Evolutionary conservation across 2,113 vertebrate genomes (phyloP), one percentile per base, ranked within the genome.

Genomic region (Xiphophorus maculatus): DNA sequence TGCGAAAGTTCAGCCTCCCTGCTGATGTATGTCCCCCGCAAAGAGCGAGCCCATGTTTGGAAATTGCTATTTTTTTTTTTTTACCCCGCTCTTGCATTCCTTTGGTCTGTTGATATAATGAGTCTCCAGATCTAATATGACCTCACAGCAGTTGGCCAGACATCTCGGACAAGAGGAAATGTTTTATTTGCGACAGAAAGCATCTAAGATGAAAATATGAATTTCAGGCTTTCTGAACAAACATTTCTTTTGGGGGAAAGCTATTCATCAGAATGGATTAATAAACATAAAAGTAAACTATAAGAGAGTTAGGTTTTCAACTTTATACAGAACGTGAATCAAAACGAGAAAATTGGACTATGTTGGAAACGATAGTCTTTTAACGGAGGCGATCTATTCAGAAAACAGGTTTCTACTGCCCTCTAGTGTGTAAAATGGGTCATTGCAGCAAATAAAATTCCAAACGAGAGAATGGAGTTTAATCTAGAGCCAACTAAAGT

Each of bases 1-100:
- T 96, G 96, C 95, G 96, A 97, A 96, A 96, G 91, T 79, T 91
- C 88, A 93, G 94, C 91, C 91, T 94, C 93, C 93, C 94, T 94
- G 88, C 77, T 71, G 83, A 83, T 83, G 69, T 8, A 76, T 83
- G 76, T 72, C 82, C 77, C 83, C 84, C 42, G 48, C 79, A 66
- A 65, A 76, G 81, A 70, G 33, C 32, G 63, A 82, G 90, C 88
- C 87, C 71, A 91, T 91, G 61, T 89, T 93, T 84, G 94, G 94
- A 95, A 95, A 95, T 83, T 37, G 67, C 75, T 28, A 28, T 28
- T 35, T 10, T 10, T 2, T 11, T 87, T 81, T 83, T 83, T 80
- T 48, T 48, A n/a, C 3, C 15, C 32, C 25, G 12, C 15, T 35
- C 74, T 84, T 90, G 84, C 94, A 96, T 96, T 95, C 95, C 90